Base-by-base conservation (phyloP, 35 echinoderm and acorn worm species). In the Hemicentrotus pulcherrimus region DNA sequence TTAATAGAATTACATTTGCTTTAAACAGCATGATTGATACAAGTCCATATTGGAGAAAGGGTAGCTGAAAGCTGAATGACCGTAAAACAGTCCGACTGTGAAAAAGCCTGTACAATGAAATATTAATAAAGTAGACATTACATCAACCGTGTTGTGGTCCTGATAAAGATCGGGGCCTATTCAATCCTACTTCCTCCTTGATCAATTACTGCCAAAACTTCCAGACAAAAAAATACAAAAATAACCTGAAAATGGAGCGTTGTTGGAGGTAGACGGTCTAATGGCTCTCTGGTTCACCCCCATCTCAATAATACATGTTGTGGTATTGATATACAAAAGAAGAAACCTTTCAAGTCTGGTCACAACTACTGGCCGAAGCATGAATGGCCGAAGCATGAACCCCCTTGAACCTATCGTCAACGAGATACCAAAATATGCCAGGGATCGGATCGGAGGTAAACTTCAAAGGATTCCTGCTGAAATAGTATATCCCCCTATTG, bases 341-440 rank as follows among this genome's bases (percentile, higher is more conserved):
- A 78, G 65, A 78, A 78, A 78, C 65, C 65, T 78, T 78, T 78
- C 65, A 78, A 78, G 65, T 78, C 65, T 78, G 65, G 65, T 78
- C 65, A 78, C 22, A 28, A 28, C 65, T 78, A 78, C 22, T 78
- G 65, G 65, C 65, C 65, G 65, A 78, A 28, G 7, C 2, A 78
- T 78, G 65, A 78, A 78, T 78, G 65, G 65, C 65, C 65, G 65
- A 78, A 28, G 7, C 2, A 78, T 78, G 65, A 78, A 78, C 65
- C 18, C 65, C 65, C 65, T 78, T 78, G 65, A 78, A 78, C 65
- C 65, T 78, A 78, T 78, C 65, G 22, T 28, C 65, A 22, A 78
- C 6, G 22, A 78, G 65, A n/a, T 78, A 78, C 28, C 22, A 78
- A 78, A 78, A 78, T 78, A 78, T 78, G 65, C 4, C 18, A 4